Evolutionary conservation across 2,113 vertebrate species (phyloP).

Genomic region (Dipodomys ordii): DNA sequence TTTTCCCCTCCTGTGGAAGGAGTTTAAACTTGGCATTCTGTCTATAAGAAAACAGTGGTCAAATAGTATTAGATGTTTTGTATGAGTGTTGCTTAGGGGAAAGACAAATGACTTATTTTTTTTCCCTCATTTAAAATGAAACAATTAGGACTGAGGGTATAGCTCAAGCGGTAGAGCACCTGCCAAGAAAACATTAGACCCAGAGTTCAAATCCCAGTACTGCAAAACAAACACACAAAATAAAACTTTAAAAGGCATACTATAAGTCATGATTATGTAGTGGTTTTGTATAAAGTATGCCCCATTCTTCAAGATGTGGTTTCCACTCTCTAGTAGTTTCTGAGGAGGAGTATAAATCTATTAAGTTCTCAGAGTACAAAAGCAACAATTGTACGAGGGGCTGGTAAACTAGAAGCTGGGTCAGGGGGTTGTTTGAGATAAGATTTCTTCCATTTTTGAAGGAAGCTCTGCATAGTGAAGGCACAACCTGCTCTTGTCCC

Average conservation of each 20-base stretch:
- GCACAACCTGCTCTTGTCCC: fast-evolving
- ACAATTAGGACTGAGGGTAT: no score
- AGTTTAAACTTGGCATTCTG: no score
- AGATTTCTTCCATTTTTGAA: not conserved
- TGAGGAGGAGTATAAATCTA: not conserved
- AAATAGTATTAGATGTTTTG: no score
- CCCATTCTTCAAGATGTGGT: not conserved
- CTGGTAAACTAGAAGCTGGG: fast-evolving
- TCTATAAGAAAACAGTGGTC: no score
- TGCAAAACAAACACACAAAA: no score
- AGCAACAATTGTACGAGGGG: fast-evolving
- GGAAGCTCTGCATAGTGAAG: not conserved
- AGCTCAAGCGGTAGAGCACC: no score
- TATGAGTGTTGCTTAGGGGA: no score
- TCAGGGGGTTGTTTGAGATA: not conserved
- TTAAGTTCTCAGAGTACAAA: not conserved
- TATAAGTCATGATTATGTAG: not conserved
- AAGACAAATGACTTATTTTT: no score
- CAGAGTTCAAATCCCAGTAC: no score
- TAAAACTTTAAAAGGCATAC: not conserved
- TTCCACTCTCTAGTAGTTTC: not conserved
- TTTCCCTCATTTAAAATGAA: not conserved
- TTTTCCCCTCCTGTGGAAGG: no score
- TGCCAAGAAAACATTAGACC: no score
- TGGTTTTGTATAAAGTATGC: not conserved